Conservation (phyloP, 2,888 invertebrate species). For the Mythimna albipuncta region DNA sequence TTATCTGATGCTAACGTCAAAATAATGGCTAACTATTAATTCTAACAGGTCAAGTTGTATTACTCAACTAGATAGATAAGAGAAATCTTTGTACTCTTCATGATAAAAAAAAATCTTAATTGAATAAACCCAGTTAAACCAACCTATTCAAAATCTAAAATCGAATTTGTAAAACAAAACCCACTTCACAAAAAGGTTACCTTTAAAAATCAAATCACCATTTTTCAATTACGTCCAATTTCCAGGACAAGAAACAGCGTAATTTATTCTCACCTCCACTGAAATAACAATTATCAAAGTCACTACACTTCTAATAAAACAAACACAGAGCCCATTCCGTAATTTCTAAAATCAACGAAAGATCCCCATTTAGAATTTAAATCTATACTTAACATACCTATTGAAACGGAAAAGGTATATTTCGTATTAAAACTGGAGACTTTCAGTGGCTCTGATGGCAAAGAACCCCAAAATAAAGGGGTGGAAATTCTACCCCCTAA, state of each 20-base stretch:
- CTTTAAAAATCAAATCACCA: neutral
- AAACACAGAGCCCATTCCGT: slow-evolving; percentile 15
- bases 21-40: too few relatives aligned
- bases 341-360: slow-evolving; percentile 50
- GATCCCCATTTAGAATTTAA: slow-evolving; percentile 25
- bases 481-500: slow-evolving; percentile 77
- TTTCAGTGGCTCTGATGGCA: slow-evolving; percentile 75
- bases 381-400: slow-evolving; percentile 45
- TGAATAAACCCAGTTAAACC: too few relatives aligned
- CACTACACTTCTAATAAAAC: slow-evolving; percentile 31
- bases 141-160: neutral
- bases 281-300: slow-evolving; percentile 28
- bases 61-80: too few relatives aligned
- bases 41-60: too few relatives aligned
- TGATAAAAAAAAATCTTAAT: too few relatives aligned
- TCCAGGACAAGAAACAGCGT: neutral
- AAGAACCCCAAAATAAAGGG: slow-evolving; percentile 80
- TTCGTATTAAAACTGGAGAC: slow-evolving; percentile 63
- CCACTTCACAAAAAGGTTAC: neutral
- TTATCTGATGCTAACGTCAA: too few relatives aligned
- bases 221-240: slow-evolving; percentile 16
- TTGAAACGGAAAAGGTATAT: slow-evolving; percentile 56
- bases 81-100: too few relatives aligned
- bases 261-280: slow-evolving; percentile 21
- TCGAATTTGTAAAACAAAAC: neutral